Evolutionary conservation across 2,797 vertebrate species (phyloP).

Genomic region (Fistularia commersonii): DNA sequence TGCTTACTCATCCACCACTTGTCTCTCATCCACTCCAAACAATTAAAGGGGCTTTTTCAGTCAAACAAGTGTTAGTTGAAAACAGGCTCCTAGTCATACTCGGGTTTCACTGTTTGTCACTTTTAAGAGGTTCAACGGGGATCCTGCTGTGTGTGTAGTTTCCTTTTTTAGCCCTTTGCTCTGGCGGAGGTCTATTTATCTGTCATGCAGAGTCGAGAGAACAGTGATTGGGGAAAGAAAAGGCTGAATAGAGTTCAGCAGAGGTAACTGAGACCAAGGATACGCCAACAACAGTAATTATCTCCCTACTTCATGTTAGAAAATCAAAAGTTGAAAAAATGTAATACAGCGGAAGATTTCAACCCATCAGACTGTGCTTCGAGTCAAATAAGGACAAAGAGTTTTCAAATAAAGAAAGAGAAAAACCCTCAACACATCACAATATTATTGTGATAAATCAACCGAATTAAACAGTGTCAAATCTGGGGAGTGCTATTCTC

Average conservation of each 20-base stretch:
- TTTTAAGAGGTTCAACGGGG: constrained; percentile 25
- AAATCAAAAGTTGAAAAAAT: too few species aligned
- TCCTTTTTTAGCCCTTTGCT: constrained; percentile 24
- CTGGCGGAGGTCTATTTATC: constrained; percentile 43
- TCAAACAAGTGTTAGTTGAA: constrained; percentile 18
- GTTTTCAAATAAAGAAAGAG: too few species aligned
- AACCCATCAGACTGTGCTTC: too few species aligned
- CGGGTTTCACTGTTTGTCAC: constrained; percentile 27
- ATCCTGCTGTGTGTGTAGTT: constrained; percentile 26
- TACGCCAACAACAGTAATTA: too few species aligned
- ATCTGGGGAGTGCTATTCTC: too few species aligned
- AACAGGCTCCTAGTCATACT: constrained; percentile 23
- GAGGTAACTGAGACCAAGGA: too few species aligned
- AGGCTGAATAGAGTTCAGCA: constrained; percentile 12
- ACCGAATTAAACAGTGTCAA: too few species aligned
- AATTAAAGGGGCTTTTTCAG: constrained; percentile 29
- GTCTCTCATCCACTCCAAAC: constrained; percentile 10
- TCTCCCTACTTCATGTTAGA: too few species aligned
- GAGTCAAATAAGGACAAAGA: too few species aligned
- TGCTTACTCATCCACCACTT: neutral
- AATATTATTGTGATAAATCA: too few species aligned
- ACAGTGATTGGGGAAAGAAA: constrained; percentile 14
- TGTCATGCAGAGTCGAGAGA: constrained; percentile 14
- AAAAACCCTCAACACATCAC: too few species aligned
- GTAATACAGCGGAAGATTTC: too few species aligned